These are phyloP conservation scores for Manis pentadactyla DNA, from an alignment of 2,797 vertebrate genomes.

Conservation along the genomic window DNA sequence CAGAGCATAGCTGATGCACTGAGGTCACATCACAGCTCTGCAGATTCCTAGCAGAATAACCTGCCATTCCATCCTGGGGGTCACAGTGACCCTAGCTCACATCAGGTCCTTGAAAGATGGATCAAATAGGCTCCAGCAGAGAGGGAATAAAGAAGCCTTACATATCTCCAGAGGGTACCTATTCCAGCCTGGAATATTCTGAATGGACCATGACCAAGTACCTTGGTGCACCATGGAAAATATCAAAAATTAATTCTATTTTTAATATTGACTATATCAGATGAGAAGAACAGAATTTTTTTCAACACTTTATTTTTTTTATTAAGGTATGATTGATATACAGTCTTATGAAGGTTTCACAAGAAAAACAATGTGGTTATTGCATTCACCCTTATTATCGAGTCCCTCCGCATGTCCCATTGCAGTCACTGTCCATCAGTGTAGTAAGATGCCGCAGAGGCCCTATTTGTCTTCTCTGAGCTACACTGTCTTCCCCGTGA, in stretches of 20 bases:
- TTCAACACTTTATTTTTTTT: neutral
- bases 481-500: too few species aligned
- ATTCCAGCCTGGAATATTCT: neutral
- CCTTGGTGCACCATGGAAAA: neutral
- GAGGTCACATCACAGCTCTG: neutral
- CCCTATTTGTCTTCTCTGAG: too few species aligned
- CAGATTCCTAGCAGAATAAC: neutral
- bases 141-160: neutral
- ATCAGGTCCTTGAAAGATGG: fast-evolving
- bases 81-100: neutral
- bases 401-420: too few species aligned
- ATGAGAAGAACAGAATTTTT: neutral
- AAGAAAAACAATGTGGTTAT: too few species aligned
- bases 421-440: too few species aligned
- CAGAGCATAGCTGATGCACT: too few species aligned
- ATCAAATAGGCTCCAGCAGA: neutral
- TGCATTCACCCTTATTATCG: too few species aligned
- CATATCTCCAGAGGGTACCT: too few species aligned
- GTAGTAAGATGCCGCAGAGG: too few species aligned
- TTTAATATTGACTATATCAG: neutral
- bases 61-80: too few species aligned
- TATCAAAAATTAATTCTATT: neutral
- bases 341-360: too few species aligned
- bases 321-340: too few species aligned
- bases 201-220: neutral